Evolutionary conservation across 2,113 vertebrate species (phyloP).

Genomic region (Neolamprologus brichardi): DNA sequence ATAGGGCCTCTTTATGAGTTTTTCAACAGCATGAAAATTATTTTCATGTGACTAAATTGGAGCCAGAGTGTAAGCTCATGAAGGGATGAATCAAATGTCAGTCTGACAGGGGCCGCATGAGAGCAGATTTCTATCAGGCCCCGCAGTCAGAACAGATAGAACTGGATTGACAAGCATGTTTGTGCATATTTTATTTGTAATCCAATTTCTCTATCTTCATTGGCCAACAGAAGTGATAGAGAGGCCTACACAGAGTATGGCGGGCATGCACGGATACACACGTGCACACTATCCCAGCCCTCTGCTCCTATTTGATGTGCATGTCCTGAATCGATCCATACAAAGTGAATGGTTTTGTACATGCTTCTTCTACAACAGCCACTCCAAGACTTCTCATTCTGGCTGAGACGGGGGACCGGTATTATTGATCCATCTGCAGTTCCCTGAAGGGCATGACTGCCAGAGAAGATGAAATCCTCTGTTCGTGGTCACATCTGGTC

Average conservation of each 20-base stretch:
- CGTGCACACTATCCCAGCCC: not conserved
- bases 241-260: not conserved
- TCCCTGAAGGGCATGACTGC: constrained; percentile 14
- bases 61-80: not conserved
- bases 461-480: constrained; percentile 35
- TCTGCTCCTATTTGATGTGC: constrained; percentile 6
- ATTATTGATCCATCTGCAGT: constrained; percentile 43
- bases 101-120: not conserved
- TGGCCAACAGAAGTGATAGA: constrained; percentile 2
- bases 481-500: constrained; percentile 13
- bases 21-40: not conserved
- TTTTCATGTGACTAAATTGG: not conserved
- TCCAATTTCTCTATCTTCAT: constrained; percentile 22
- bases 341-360: constrained; percentile 7
- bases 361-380: constrained; percentile 25
- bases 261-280: not conserved
- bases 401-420: not conserved
- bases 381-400: constrained; percentile 25
- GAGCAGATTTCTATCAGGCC: constrained; percentile 7
- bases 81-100: constrained; percentile 33
- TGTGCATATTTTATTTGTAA: constrained; percentile 54
- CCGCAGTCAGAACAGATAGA: constrained; percentile 2
- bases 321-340: constrained; percentile 18
- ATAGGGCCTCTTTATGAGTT: not conserved
- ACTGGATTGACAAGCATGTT: constrained; percentile 34